These are phyloP conservation scores for Yponomeuta cagnagella DNA, from an alignment of 2,888 invertebrate species.

Conservation along the genomic window DNA sequence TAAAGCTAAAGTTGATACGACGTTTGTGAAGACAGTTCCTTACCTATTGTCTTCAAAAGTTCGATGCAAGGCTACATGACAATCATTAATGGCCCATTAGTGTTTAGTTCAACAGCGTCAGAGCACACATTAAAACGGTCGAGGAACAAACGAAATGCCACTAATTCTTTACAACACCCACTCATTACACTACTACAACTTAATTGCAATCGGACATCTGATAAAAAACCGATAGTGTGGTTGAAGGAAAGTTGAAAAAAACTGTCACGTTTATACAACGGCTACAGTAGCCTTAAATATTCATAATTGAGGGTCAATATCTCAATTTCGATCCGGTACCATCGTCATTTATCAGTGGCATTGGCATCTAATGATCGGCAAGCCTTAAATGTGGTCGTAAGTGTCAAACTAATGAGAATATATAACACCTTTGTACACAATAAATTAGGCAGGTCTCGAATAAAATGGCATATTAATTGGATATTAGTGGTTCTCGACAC, in stretches of 20 bases:
- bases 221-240: constrained; percentile 30
- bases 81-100: constrained; percentile 55
- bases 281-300: constrained; percentile 45
- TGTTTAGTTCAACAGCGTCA: constrained; percentile 56
- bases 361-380: constrained; percentile 62
- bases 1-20: constrained; percentile 9
- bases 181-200: constrained; percentile 40
- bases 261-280: constrained; percentile 25
- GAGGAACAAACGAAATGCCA: constrained; percentile 44
- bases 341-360: constrained; percentile 58
- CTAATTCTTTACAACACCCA: constrained; percentile 34
- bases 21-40: background rate
- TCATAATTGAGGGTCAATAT: constrained; percentile 50
- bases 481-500: constrained; percentile 66
- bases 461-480: constrained; percentile 71
- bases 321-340: constrained; percentile 53
- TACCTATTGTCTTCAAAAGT: constrained; percentile 26
- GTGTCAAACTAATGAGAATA: constrained; percentile 73
- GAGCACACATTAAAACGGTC: constrained; percentile 43
- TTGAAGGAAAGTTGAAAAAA: background rate
- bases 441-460: constrained; percentile 63
- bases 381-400: constrained; percentile 61
- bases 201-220: constrained; percentile 48
- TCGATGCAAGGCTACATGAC: constrained; percentile 43
- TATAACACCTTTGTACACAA: constrained; percentile 57